These are phyloP conservation scores for Merops nubicus DNA, from an alignment of 2,113 vertebrate species.

Conservation along the genomic window DNA sequence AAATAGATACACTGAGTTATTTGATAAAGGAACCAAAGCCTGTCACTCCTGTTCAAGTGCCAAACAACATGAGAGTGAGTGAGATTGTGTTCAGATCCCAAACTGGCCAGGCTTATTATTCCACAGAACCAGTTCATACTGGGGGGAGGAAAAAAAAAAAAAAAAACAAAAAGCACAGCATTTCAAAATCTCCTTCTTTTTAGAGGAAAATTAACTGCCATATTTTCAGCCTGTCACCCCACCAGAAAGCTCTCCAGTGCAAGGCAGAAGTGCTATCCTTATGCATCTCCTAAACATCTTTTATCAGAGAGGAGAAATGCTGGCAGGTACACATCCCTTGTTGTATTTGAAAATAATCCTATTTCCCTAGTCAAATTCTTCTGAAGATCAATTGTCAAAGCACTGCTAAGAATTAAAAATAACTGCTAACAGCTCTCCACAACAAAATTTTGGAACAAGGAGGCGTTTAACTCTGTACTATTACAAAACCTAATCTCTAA, in stretches of 20 bases:
- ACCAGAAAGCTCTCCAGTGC: neutral
- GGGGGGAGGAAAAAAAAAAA: no score
- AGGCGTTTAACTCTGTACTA: neutral
- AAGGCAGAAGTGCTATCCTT: neutral
- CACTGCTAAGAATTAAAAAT: neutral
- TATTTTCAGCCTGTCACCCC: neutral
- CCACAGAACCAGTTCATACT: neutral
- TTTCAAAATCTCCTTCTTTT: neutral
- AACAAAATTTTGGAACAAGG: neutral
- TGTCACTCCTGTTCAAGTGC: constrained; percentile 68
- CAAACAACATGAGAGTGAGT: constrained; percentile 55
- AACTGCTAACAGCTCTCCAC: neutral
- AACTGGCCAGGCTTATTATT: constrained; percentile 28
- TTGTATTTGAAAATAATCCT: neutral
- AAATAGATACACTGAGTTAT: constrained; percentile 77
- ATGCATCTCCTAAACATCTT: neutral
- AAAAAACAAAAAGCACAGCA: neutral
- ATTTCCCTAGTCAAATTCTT: neutral
- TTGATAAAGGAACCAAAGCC: constrained; percentile 72
- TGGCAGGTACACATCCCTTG: neutral
- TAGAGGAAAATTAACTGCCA: neutral
- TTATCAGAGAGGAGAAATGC: neutral
- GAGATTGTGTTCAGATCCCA: constrained; percentile 58
- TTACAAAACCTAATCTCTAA: neutral
- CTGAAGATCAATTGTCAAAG: neutral